Conservation (phyloP, 1,140 invertebrate genomes). For the Pogonognathellus flavescens region DNA sequence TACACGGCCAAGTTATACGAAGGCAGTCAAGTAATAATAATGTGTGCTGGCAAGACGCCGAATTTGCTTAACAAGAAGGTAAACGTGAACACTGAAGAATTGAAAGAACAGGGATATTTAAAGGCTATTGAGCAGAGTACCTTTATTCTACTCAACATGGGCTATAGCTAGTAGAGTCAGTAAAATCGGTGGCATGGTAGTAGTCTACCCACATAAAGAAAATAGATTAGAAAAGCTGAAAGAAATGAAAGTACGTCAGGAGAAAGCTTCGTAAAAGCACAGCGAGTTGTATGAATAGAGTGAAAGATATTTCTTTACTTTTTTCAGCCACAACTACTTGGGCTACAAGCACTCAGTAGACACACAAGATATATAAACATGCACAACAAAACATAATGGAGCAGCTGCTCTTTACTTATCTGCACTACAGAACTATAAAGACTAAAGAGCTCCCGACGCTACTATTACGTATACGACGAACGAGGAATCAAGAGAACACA, state of each 20-base stretch:
- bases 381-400: conserved; percentile 14
- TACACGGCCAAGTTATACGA: background rate
- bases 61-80: conserved; percentile 34
- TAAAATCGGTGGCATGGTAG: background rate
- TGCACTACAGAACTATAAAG: background rate
- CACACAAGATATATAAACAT: conserved; percentile 43
- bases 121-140: conserved; percentile 37
- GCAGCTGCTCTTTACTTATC: conserved; percentile 17
- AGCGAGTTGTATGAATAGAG: conserved; percentile 4
- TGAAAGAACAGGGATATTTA: conserved; percentile 32
- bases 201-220: conserved; percentile 23
- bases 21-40: conserved; percentile 40
- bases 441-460: conserved; percentile 24
- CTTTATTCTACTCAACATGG: background rate
- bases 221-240: conserved; percentile 30
- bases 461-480: background rate
- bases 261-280: conserved; percentile 27
- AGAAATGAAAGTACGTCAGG: conserved; percentile 21
- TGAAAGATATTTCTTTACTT: conserved; percentile 29
- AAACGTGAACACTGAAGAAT: background rate
- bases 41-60: conserved; percentile 34
- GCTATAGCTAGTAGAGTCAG: too few relatives aligned
- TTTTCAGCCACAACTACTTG: background rate
- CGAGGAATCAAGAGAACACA: conserved; percentile 6
- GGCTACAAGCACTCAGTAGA: background rate